Base-by-base conservation (phyloP, 2,888 invertebrate species). In the Ornithoptera alexandrae region DNA sequence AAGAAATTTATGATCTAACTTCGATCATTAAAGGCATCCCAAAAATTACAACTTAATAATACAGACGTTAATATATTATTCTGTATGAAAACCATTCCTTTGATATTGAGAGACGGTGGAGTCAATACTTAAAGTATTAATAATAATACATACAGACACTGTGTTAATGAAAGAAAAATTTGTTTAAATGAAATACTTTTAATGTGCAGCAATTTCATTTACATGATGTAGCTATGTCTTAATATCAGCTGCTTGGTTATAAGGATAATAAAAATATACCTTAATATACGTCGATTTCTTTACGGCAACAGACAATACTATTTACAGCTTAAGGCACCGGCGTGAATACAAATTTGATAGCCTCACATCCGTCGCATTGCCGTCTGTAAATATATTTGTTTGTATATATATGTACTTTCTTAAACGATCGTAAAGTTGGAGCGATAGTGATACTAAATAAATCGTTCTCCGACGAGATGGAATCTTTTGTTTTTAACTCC, bases 351-450 rank as follows among this genome's bases (percentile, higher is more conserved):
- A 63, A 63, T 53, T 63, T 56, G 30, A 53, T 63, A 50, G 36
- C 63, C 24, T 22, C 46, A 24, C 30, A 60, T 60, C 60, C 18
- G 60, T n/a, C 50, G 3, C 24, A 10, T n/a, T 36, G 50, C 24
- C 42, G 53, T n/a, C 36, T 67, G 42, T 67, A 57, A 18, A 22
- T 57, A 46, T 24, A 17, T 57, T 24, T 63, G 58, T n/a, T 17
- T 67, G 6, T 36, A 56, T 39, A 46, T 46, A 15, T 2, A 3
- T 15, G 15, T 12, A 46, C 30, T 64, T 65, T 58, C 59, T 65
- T 65, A 59, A 65, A 42, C 65, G 65, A 18, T 65, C 65, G 65
- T 65, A 65, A 65, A 65, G 46, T 59, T 22, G 58, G 20, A 46
- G 24, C 42, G 42, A 24, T 65, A 65, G 65, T 58, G 65, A 42